Base-by-base conservation (phyloP, 2,113 vertebrate genomes). In the Leptosomus discolor region DNA sequence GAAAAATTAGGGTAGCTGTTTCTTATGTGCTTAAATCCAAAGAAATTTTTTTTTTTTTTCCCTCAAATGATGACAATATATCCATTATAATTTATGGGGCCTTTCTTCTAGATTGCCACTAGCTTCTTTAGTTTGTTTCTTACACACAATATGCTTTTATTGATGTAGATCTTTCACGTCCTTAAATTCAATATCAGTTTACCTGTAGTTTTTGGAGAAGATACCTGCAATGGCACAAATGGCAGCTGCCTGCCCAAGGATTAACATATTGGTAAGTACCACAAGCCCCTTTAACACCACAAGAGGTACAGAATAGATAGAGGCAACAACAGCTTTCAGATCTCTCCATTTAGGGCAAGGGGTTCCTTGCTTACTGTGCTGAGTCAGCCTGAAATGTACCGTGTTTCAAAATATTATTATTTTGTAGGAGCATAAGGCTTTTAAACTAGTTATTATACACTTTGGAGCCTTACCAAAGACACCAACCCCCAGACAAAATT, bases 381-480 rank as follows among this genome's bases (percentile, higher is more conserved):
- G 53, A 85, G 76, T 77, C 83, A 94, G 58, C 51, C 74, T 79
- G 50, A 90, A 74, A 54, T 39, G 29, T 37, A 71, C 64, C 3
- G 0, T 41, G 30, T 60, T 95, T 94, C 88, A 91, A 91, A 96
- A 91, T 64, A 93, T 29, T 93, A 57, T 57, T 73, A 60, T 93
- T 97, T 96, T 78, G 65, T 83, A 37, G 46, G 29, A 96, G 71
- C 88, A 84, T 45, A 87, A 92, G 54, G 91, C 88, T 96, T 95
- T 96, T 61, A 83, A 93, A 90, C 36, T 36, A 84, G 86, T 75
- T 96, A 90, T 96, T 95, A 94, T 22, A 86, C 32, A 86, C 16
- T 96, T 71, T 95, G 94, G 93, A 96, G 68, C 60, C 23, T 90
- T 89, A 56, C 90, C 95, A 97, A 97, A 96, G 71, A 86, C 60